Evolutionary conservation across 2,888 invertebrate genomes (phyloP).

Genomic region (Cantharis lateralis): DNA sequence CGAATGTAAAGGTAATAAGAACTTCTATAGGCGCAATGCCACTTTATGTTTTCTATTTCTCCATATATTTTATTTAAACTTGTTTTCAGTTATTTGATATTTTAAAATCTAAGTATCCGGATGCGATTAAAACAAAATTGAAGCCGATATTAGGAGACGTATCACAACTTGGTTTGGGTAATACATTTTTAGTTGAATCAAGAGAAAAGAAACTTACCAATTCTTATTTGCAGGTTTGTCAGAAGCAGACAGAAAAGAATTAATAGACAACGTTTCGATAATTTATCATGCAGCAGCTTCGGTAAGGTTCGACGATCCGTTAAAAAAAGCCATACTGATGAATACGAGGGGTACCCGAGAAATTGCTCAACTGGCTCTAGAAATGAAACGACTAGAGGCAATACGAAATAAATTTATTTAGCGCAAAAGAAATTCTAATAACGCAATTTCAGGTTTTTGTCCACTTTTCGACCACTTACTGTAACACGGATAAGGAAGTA

Average conservation of each 20-base stretch:
- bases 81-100: slow-evolving; percentile 64
- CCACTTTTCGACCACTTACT: slow-evolving; percentile 88
- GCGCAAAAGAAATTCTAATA: neutral
- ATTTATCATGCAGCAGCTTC: slow-evolving; percentile 82
- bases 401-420: slow-evolving; percentile 49
- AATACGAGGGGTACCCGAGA: slow-evolving; percentile 72
- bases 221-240: slow-evolving; percentile 57
- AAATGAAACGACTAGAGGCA: slow-evolving; percentile 55
- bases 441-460: slow-evolving; percentile 62
- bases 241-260: slow-evolving; percentile 56
- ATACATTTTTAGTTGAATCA: neutral
- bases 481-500: slow-evolving; percentile 74
- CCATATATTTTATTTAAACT: neutral
- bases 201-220: neutral
- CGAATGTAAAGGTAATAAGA: slow-evolving; percentile 55
- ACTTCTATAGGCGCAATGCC: too few species aligned
- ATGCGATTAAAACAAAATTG: slow-evolving; percentile 63
- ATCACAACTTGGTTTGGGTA: slow-evolving; percentile 62
- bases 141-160: slow-evolving; percentile 69
- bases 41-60: too few species aligned
- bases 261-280: slow-evolving; percentile 66
- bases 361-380: slow-evolving; percentile 63
- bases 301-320: slow-evolving; percentile 80
- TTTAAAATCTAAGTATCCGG: slow-evolving; percentile 62
- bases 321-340: slow-evolving; percentile 66